Percentiles rank a stretch among this genome's conserved stretches.
phyloP scores from a whole-genome alignment of 1,140 invertebrate species.

The Danaus melanippus region DNA sequence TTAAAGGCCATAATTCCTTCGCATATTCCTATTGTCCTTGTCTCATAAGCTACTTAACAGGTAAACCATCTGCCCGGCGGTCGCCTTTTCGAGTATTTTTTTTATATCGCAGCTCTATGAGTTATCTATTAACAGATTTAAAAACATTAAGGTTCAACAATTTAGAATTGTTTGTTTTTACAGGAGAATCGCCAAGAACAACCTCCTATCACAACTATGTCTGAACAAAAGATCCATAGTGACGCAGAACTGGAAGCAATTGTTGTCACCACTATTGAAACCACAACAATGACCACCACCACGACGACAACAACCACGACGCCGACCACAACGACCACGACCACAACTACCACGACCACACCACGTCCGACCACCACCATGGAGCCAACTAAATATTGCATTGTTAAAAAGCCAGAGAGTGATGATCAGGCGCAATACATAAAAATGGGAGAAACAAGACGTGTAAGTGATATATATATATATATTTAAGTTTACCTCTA shows the following conservation, averaged over 20 bases:
- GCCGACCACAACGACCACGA: constrained; percentile 62
- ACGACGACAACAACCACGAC: constrained; percentile 72
- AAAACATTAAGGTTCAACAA: no score
- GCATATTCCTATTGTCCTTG: no score
- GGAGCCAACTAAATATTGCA: constrained; percentile 84
- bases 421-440: constrained; percentile 64
- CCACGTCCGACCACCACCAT: constrained; percentile 78
- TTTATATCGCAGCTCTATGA: no score
- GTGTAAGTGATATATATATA: no score
- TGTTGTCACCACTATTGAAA: constrained; percentile 60
- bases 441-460: constrained; percentile 62
- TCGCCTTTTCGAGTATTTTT: no score
- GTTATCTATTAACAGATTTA: no score
- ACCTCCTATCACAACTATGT: constrained; percentile 58
- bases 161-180: no score
- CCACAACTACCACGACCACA: constrained; percentile 69
- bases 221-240: constrained; percentile 57
- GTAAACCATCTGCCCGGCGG: no score
- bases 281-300: constrained; percentile 70
- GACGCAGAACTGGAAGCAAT: constrained; percentile 50
- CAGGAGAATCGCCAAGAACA: constrained; percentile 53
- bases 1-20: no score
- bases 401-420: constrained; percentile 81
- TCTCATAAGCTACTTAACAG: no score
- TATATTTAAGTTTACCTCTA: no score